These are phyloP conservation scores for Coenonympha arcania DNA, from an alignment of 2,888 invertebrate species.

Conservation along the genomic window DNA sequence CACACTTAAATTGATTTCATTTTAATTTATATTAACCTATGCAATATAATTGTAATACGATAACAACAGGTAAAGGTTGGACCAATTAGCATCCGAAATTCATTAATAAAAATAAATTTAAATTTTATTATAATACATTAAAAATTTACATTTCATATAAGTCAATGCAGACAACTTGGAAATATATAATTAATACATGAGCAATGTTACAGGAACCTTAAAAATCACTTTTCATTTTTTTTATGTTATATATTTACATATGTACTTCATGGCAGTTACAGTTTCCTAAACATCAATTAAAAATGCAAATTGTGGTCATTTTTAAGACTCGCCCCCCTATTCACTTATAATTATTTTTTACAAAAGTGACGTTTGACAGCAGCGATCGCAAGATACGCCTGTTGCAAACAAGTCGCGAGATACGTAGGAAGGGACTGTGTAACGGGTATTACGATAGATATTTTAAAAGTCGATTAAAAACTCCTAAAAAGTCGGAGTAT, in stretches of 20 bases:
- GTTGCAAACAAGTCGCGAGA: too few relatives aligned
- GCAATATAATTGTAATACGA: too few relatives aligned
- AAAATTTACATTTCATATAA: not conserved
- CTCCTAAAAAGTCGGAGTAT: too few relatives aligned
- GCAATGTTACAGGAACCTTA: not conserved
- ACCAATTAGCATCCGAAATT: not conserved
- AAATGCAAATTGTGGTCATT: too few relatives aligned
- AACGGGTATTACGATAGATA: too few relatives aligned
- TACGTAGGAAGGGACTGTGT: too few relatives aligned
- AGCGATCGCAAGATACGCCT: too few relatives aligned
- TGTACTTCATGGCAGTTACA: slow-evolving; percentile 1
- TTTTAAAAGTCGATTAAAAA: too few relatives aligned
- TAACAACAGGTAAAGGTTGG: not conserved
- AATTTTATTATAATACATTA: not conserved
- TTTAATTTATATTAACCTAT: not conserved
- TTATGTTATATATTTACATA: not conserved
- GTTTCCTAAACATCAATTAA: too few relatives aligned
- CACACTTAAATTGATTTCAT: not conserved
- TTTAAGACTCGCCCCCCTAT: too few relatives aligned
- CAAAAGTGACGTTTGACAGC: too few relatives aligned
- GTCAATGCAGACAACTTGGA: not conserved
- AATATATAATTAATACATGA: not conserved
- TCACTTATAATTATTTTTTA: too few relatives aligned
- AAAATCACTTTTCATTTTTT: slow-evolving; percentile 4
- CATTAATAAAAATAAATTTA: not conserved